Conservation (phyloP, 2,113 vertebrate genomes). For the Nettapus auritus region DNA sequence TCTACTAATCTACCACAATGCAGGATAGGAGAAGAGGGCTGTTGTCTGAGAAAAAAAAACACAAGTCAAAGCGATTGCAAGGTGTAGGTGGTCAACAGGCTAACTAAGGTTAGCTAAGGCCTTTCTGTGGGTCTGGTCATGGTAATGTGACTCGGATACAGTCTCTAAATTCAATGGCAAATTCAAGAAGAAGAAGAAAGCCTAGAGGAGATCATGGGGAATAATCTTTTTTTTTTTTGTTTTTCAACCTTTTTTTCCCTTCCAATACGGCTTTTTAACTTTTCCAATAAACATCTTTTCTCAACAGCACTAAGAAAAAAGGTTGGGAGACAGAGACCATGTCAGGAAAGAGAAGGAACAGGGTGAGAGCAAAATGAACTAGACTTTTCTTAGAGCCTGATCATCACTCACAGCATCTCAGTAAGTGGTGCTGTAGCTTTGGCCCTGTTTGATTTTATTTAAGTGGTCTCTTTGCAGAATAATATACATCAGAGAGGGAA, state of each 20-base stretch:
- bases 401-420: neutral
- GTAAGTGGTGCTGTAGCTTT: neutral
- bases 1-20: neutral
- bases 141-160: rapidly evolving
- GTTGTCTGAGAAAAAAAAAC: neutral
- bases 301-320: neutral
- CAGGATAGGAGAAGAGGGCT: neutral
- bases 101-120: no score
- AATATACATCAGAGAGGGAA: neutral
- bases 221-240: neutral
- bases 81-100: neutral
- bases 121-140: neutral
- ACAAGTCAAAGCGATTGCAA: neutral
- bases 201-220: neutral
- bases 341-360: neutral
- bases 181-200: neutral
- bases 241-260: neutral
- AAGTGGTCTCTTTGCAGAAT: neutral
- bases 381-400: neutral
- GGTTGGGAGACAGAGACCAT: neutral
- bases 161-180: neutral
- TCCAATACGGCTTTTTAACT: neutral
- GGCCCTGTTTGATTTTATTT: neutral
- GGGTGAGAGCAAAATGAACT: neutral
- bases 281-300: neutral